Conservation (phyloP, 2,113 vertebrate species). For the Phrynocephalus versicolor region DNA sequence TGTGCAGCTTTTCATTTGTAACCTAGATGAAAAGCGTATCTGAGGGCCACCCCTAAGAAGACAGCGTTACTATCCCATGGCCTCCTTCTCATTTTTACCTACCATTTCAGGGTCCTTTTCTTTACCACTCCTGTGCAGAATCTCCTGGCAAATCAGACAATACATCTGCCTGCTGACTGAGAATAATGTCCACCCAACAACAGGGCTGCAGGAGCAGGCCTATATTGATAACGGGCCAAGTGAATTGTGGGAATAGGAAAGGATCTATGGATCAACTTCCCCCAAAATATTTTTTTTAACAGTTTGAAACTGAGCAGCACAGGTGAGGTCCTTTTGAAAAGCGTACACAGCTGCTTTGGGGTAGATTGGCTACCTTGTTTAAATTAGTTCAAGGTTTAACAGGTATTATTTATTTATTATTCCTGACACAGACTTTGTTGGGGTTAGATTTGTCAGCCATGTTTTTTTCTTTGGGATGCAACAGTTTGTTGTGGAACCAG, state of each 20-base stretch:
- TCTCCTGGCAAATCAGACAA: background rate
- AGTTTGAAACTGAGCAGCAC: background rate
- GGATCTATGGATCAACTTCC: too few species aligned
- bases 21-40: background rate
- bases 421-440: background rate
- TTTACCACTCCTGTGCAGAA: background rate
- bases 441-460: background rate
- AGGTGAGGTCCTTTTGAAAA: background rate
- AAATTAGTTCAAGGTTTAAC: background rate
- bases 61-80: background rate
- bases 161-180: background rate
- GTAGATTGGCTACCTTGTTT: background rate
- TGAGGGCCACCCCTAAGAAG: background rate
- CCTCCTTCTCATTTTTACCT: background rate
- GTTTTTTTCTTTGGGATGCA: background rate
- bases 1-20: background rate
- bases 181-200: background rate
- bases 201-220: too few species aligned
- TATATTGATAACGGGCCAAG: too few species aligned
- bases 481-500: background rate
- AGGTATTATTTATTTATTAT: background rate
- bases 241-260: too few species aligned
- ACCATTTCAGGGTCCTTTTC: background rate
- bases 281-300: background rate
- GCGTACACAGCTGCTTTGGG: background rate